Evolutionary conservation across 2,888 invertebrate genomes (phyloP), one percentile per base, ranked within the genome.

Genomic region (Drosophila leonis): DNA sequence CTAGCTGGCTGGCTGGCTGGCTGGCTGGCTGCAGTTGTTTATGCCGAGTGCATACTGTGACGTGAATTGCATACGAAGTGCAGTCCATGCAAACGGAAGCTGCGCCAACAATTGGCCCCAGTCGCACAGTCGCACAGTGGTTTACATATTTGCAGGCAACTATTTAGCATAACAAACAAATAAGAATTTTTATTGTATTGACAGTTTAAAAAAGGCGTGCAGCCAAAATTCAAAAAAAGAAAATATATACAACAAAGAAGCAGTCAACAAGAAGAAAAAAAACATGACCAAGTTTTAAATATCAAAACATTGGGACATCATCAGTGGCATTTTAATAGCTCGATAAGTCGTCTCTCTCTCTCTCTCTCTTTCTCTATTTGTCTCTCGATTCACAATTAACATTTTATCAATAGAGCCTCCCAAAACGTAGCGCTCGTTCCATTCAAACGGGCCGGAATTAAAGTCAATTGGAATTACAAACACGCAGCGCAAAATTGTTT

Each of bases 161-260:
- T 72, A 75, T 70, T 84, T 84, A 68, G 80, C 89, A 84, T 87
- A 66, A 87, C 75, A 84, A 84, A 81, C 63, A 75, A 72, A 60
- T 56, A 77, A 81, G 66, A 83, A 77, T 72, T 66, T 71, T 66
- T 57, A 83, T 78, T 78, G 69, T 67, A 57, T 59, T 41, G 31
- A 51, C 41, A 37, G 27, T 65, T 63, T 54, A 42, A 57, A 44
- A 55, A 88, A 84, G 84, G 63, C 69, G 67, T 63, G 10, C 39
- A 57, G 41, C 65, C 48, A 70, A 80, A 65, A 54, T 42, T 35
- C 27, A 42, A 42, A 75, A 51, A 57, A 55, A 35, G 44, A 31
- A 42, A 60, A 48, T 5, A 48, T 27, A 29, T 48, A 12, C 48
- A 27, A 46, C 27, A 57, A 52, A 52, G 33, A 35, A 35, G 4